Evolutionary conservation across 2,797 vertebrate genomes (phyloP), one percentile per base, ranked within the genome.

Genomic region (Melanotaenia trifasciata): DNA sequence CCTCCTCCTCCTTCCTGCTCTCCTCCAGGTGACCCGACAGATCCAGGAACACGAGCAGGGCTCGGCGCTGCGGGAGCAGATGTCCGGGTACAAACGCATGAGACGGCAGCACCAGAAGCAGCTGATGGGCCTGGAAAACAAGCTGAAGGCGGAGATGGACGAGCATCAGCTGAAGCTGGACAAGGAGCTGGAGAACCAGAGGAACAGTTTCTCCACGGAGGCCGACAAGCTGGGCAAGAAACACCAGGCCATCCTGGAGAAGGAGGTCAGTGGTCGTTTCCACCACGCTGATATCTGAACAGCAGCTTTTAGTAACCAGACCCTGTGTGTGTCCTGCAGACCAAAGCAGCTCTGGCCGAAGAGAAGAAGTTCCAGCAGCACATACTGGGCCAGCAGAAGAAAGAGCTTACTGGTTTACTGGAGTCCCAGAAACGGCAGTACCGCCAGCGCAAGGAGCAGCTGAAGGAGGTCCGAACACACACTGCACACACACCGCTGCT

Each of bases 331-430:
- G 32, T 32, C 32, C 32, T 32, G 32, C 32, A 32, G 32, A 32
- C 32, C 32, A 32, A 32, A 32, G 32, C 32, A 32, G 32, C 32
- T 8, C 69, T 95, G 81, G 83, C 96, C 0, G 97, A 98, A 79
- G 97, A 98, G 83, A 97, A 97, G 73, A 97, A 97, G 91, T 97
- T 98, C 83, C 97, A 97, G 90, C 96, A 97, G 90, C 97, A 97
- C 83, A 97, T 98, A 58, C 89, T 97, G 56, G 93, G 89, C 60
- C 97, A 98, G 91, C 97, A 98, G 79, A 97, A 97, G 92, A 97
- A 97, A 87, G 97, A 98, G 86, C 75, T 97, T 75, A 96, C 95
- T 0, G 88, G 94, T 78, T 89, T 97, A 67, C 88, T 97, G 45
- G 97, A 98, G 82, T 95, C 95, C 1, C 97, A 98, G 88, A 98